Evolutionary conservation across 2,797 vertebrate species (phyloP).

Genomic region (Scleropages formosus): DNA sequence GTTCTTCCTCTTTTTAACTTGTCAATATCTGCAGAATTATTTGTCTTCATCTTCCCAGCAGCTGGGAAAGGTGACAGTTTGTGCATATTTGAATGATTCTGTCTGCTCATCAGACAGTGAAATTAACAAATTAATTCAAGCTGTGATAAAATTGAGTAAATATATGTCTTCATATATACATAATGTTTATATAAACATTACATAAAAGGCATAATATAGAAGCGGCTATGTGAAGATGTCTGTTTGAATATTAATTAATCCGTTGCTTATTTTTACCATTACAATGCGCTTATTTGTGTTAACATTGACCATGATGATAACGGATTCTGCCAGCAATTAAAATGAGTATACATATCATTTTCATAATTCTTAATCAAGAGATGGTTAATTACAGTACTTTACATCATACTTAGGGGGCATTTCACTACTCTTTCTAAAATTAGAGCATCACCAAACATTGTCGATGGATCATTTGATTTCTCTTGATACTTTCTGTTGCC

Average conservation of each 20-base stretch:
- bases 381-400: constrained; percentile 1
- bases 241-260: too few relatives aligned
- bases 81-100: constrained; percentile 21
- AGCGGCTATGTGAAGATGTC: background rate
- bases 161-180: background rate
- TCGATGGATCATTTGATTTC: constrained; percentile 62
- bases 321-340: too few relatives aligned
- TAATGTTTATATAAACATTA: background rate
- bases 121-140: constrained; percentile 23
- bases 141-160: constrained; percentile 15
- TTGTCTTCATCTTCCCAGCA: constrained; percentile 15
- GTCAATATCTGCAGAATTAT: constrained; percentile 26
- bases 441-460: background rate
- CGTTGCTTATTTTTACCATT: too few relatives aligned
- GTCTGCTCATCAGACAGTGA: constrained; percentile 26
- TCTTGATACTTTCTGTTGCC: constrained; percentile 65
- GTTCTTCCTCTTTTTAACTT: constrained; percentile 27
- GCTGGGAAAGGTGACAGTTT: constrained; percentile 27
- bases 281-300: too few relatives aligned
- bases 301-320: too few relatives aligned
- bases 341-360: constrained; percentile 17
- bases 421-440: constrained; percentile 1
- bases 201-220: background rate
- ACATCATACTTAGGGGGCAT: constrained; percentile 2
- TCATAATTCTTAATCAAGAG: constrained; percentile 12